A percentile compares a stretch with the other conserved stretches of the same genome.
These are phyloP conservation scores for Amiota minor DNA, from an alignment of 2,888 invertebrate genomes.

Conservation along the genomic window DNA sequence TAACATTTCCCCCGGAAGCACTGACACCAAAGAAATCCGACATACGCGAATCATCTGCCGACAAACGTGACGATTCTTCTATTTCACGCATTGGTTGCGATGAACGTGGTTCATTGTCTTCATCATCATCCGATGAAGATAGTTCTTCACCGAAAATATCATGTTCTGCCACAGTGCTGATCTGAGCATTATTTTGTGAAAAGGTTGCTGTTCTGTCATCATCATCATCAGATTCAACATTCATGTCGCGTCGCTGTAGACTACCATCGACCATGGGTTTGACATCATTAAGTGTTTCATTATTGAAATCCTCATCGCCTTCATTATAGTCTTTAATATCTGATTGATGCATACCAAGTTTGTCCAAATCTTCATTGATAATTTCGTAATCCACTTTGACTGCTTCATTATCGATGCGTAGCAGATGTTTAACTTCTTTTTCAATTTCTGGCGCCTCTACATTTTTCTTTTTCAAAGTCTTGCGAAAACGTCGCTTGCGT, in stretches of 20 bases:
- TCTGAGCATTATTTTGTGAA: conserved; percentile 52
- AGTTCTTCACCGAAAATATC: conserved; percentile 95
- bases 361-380: conserved; percentile 89
- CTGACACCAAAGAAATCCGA: conserved; percentile 81
- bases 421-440: conserved; percentile 94
- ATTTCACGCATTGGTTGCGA: conserved; percentile 78
- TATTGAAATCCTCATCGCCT: conserved; percentile 65
- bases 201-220: conserved; percentile 65
- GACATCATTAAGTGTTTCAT: conserved; percentile 63
- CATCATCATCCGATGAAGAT: conserved; percentile 88
- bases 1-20: conserved; percentile 72
- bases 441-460: conserved; percentile 98
- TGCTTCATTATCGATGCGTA: conserved; percentile 94
- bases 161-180: conserved; percentile 78
- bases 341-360: conserved; percentile 61
- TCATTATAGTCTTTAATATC: conserved; percentile 64
- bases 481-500: conserved; percentile 91
- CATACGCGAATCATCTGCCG: conserved; percentile 82
- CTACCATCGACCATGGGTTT: conserved; percentile 58
- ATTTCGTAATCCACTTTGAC: conserved; percentile 91
- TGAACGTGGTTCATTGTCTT: conserved; percentile 79
- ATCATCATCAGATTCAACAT: conserved; percentile 71
- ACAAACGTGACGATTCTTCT: conserved; percentile 84
- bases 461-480: conserved; percentile 96
- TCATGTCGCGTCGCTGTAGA: conserved; percentile 64